These are phyloP conservation scores for Mormyrus hasselquistii DNA, from an alignment of 2,797 vertebrate genomes.

Conservation along the genomic window DNA sequence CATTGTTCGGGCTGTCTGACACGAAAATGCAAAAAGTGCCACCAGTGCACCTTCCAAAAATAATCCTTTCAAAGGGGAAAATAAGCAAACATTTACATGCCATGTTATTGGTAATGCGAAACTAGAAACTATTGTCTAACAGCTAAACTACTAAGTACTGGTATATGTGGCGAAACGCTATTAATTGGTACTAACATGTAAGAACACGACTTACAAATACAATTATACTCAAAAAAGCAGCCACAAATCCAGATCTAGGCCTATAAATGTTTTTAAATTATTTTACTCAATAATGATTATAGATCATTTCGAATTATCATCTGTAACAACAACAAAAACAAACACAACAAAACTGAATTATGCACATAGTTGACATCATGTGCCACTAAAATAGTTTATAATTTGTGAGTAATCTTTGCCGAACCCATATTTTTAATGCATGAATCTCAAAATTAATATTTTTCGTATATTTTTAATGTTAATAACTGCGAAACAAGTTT, in stretches of 20 bases:
- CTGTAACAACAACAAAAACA: neutral
- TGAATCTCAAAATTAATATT: neutral
- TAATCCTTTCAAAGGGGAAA: neutral
- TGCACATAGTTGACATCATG: neutral
- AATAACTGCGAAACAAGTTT: neutral
- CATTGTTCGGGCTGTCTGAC: slow-evolving; percentile 2
- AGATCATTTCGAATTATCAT: neutral
- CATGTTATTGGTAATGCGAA: neutral
- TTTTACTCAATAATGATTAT: neutral
- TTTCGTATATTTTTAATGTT: neutral
- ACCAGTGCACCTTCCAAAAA: neutral
- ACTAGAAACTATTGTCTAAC: neutral
- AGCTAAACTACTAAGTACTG: neutral
- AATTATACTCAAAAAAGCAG: neutral
- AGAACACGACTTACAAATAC: neutral
- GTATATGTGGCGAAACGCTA: neutral
- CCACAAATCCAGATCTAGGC: neutral
- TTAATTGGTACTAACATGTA: neutral
- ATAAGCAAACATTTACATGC: neutral
- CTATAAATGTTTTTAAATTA: neutral
- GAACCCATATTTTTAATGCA: neutral
- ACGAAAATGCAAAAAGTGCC: neutral
- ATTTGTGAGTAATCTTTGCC: neutral
- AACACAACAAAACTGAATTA: neutral
- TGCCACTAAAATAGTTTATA: neutral